Percentiles rank a stretch among this genome's conserved stretches.
Evolutionary conservation across 2,888 invertebrate species (phyloP).

Genomic region (Thyatira batis): DNA sequence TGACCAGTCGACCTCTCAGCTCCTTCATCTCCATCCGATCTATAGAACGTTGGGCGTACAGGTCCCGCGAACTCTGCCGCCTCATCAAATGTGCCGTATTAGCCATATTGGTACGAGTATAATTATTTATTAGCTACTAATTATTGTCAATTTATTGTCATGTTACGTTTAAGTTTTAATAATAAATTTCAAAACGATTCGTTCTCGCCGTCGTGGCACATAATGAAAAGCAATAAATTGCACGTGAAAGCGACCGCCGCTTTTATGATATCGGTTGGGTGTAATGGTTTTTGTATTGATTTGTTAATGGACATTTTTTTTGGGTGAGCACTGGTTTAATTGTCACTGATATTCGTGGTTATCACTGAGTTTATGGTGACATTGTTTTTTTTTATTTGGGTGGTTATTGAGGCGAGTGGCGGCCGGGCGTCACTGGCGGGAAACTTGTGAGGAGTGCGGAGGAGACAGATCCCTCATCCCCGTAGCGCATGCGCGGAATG

Average conservation of each 20-base stretch:
- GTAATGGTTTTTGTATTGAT: constrained; percentile 41
- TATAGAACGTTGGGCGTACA: constrained; percentile 90
- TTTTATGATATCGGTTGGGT: constrained; percentile 32
- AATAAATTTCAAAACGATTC: constrained; percentile 45
- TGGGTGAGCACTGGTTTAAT: constrained; percentile 14
- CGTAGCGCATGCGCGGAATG: constrained; percentile 58
- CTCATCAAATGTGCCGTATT: constrained; percentile 94
- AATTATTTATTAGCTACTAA: constrained; percentile 31
- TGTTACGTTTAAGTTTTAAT: constrained; percentile 15
- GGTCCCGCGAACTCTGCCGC: constrained; percentile 93
- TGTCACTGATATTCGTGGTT: neutral
- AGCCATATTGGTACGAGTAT: constrained; percentile 84
- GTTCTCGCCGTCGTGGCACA: constrained; percentile 69
- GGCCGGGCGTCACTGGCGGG: constrained; percentile 57
- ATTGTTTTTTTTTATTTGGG: constrained; percentile 17
- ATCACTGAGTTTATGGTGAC: constrained; percentile 20
- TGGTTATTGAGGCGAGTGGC: constrained; percentile 26
- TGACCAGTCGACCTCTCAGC: constrained; percentile 89
- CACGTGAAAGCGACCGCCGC: constrained; percentile 43
- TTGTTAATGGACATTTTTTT: constrained; percentile 46
- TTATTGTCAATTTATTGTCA: constrained; percentile 44
- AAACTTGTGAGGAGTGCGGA: constrained; percentile 41
- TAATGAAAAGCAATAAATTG: constrained; percentile 57
- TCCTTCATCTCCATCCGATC: constrained; percentile 94
- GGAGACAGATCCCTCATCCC: neutral